Conservation (phyloP, 2,888 invertebrate species). For the Hypsopygia costalis region DNA sequence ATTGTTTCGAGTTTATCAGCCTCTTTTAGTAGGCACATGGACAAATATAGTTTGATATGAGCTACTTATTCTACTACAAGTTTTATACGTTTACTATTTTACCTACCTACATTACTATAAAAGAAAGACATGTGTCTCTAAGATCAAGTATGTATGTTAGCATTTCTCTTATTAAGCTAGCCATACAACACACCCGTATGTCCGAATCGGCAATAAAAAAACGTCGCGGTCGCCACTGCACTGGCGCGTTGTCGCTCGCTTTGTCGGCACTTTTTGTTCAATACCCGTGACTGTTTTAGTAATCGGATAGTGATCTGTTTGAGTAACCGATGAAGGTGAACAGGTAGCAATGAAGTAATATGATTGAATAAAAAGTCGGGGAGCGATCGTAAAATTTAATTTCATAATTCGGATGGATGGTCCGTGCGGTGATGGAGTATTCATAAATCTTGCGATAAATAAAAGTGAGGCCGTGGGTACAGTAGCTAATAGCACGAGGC, state of each 20-base stretch:
- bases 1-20: too few species aligned
- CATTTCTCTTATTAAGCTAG: neutral
- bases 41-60: too few species aligned
- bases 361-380: slow-evolving; percentile 33
- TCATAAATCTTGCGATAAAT: neutral
- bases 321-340: slow-evolving; percentile 45
- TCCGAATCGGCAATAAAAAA: slow-evolving; percentile 45
- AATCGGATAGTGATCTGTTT: slow-evolving; percentile 66
- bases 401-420: slow-evolving; percentile 31
- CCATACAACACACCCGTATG: slow-evolving; percentile 21
- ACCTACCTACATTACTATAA: too few species aligned
- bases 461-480: too few species aligned
- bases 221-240: slow-evolving; percentile 46
- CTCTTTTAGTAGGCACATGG: too few species aligned
- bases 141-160: too few species aligned
- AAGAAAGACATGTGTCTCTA: too few species aligned
- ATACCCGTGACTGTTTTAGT: slow-evolving; percentile 72
- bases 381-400: slow-evolving; percentile 25
- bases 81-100: too few species aligned
- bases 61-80: too few species aligned
- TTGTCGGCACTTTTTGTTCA: slow-evolving; percentile 74
- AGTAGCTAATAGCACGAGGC: too few species aligned
- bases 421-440: slow-evolving; percentile 5
- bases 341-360: slow-evolving; percentile 69
- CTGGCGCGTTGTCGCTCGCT: slow-evolving; percentile 44